Evolutionary conservation across 2,797 vertebrate genomes (phyloP).

Genomic region (Vipera latastei): DNA sequence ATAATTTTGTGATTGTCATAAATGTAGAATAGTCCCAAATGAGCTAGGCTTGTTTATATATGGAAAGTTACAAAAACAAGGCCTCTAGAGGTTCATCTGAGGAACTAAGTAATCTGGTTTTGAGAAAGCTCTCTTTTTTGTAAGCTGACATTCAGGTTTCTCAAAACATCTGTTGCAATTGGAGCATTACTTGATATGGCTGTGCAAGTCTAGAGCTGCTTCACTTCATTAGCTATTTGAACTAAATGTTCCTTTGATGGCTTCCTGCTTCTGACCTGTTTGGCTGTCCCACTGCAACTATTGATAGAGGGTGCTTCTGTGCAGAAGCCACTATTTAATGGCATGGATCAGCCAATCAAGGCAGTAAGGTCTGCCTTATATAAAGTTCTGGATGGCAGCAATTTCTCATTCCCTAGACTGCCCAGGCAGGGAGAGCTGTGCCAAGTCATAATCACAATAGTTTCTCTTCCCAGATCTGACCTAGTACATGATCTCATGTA

Average conservation of each 20-base stretch:
- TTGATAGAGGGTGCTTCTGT: too few species aligned
- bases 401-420: not conserved
- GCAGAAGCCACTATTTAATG: too few species aligned
- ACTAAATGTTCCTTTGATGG: not conserved
- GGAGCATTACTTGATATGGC: not conserved
- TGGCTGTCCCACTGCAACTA: not conserved
- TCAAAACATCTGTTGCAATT: not conserved
- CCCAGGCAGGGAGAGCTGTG: not conserved
- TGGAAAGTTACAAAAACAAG: not conserved
- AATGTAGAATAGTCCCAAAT: not conserved
- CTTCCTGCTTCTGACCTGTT: not conserved
- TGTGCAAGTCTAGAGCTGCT: not conserved
- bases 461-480: not conserved
- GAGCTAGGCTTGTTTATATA: not conserved
- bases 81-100: not conserved
- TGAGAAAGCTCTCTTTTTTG: not conserved
- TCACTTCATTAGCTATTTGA: not conserved
- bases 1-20: not conserved
- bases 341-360: too few species aligned
- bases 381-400: not conserved
- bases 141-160: not conserved
- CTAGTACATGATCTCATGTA: not conserved
- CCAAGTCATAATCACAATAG: not conserved
- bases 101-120: not conserved
- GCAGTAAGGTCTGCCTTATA: too few species aligned